These are phyloP conservation scores for Acromyrmex heyeri DNA, from an alignment of 1,140 invertebrate genomes.

Conservation along the genomic window DNA sequence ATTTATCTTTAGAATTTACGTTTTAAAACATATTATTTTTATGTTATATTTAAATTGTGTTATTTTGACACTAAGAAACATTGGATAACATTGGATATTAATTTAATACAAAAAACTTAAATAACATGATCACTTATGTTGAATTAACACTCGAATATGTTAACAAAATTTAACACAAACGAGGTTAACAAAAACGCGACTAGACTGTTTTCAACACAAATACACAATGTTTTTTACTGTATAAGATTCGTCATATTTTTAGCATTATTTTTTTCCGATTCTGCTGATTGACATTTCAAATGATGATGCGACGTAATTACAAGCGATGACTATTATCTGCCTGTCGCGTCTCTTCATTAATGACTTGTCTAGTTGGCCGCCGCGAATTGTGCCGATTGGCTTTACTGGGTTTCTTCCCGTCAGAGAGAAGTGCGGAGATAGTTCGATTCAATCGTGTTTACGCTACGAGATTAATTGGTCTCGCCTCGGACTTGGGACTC, in stretches of 20 bases:
- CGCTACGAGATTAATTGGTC: slow-evolving; percentile 54
- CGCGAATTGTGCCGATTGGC: slow-evolving; percentile 20
- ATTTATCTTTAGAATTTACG: too few species aligned
- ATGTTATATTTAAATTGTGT: too few species aligned
- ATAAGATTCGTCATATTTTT: background rate
- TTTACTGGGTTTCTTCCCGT: slow-evolving; percentile 44
- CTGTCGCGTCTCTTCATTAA: slow-evolving; percentile 15
- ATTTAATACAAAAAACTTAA: too few species aligned
- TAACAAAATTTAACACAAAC: too few species aligned
- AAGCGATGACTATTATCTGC: slow-evolving; percentile 10
- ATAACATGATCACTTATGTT: too few species aligned
- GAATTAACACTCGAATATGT: too few species aligned
- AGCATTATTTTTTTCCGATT: background rate
- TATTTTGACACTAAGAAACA: too few species aligned
- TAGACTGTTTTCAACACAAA: too few species aligned
- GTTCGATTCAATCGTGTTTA: slow-evolving; percentile 44
- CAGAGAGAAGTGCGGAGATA: slow-evolving; percentile 9
- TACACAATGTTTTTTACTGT: too few species aligned
- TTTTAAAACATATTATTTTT: too few species aligned
- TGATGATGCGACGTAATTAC: background rate
- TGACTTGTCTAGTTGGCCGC: slow-evolving; percentile 15
- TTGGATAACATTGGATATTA: too few species aligned
- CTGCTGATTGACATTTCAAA: background rate
- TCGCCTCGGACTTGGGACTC: slow-evolving; percentile 61
- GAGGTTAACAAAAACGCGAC: too few species aligned